Conservation (phyloP, 2,113 vertebrate genomes). For the Poicephalus gulielmi region DNA sequence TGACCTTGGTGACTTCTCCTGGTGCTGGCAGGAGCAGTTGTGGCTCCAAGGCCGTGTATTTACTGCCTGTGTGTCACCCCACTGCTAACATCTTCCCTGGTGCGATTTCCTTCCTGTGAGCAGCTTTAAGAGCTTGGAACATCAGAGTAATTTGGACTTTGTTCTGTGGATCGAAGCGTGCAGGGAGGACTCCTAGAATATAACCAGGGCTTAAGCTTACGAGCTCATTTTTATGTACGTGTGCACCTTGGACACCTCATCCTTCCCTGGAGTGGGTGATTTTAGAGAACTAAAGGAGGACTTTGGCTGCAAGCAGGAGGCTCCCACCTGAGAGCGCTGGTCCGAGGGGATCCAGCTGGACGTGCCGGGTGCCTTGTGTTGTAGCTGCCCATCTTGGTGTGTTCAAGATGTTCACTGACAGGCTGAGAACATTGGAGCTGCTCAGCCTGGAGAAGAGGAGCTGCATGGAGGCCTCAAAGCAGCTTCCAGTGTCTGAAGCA, state of each 20-base stretch:
- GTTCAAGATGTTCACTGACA: not conserved
- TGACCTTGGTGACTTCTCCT: rapidly evolving
- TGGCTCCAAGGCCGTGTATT: not conserved
- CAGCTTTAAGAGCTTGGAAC: not conserved
- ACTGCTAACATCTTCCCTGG: not conserved
- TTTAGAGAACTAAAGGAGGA: not conserved
- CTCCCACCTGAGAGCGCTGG: not conserved
- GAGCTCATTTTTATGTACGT: not conserved
- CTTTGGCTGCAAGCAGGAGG: not conserved
- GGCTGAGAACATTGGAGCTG: not conserved
- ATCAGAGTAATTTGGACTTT: rapidly evolving
- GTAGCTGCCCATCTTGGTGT: rapidly evolving
- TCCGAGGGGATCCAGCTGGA: not conserved
- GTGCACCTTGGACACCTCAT: not conserved
- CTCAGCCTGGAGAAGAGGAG: not conserved
- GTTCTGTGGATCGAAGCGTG: not conserved
- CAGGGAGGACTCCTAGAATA: not conserved
- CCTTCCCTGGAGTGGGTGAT: not conserved
- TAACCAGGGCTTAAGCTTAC: rapidly evolving
- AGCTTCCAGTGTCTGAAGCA: too few relatives aligned
- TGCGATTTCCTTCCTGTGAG: not conserved
- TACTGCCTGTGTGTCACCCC: rapidly evolving
- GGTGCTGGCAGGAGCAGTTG: not conserved
- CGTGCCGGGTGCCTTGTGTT: rapidly evolving
- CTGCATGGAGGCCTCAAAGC: too few relatives aligned